Evolutionary conservation across 2,888 invertebrate species (phyloP), one percentile per base, ranked within the genome.

Genomic region (Agrilus cyanescens): DNA sequence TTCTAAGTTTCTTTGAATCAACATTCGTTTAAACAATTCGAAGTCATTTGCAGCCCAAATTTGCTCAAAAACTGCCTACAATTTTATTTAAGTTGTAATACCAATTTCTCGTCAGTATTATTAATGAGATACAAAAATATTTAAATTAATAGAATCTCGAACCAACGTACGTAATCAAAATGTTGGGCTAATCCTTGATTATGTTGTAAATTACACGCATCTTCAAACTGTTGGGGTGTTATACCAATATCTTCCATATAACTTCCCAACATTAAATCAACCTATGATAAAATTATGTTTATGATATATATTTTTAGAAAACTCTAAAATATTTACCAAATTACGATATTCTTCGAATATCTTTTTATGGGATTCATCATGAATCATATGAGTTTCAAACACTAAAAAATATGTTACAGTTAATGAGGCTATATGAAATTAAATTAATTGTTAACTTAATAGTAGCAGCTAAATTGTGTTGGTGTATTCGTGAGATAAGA

Each of bases 1-100:
- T 59, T 93, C 91, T 16, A 93, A 79, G 64, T 94, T 94, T 57
- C 88, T 83, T 61, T 90, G 87, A 6, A 83, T 85, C 94, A 94
- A 94, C 82, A 94, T 85, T 48, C 85, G 78, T 44, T 84, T 82
- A 61, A 94, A 94, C 66, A 91, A 84, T 50, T 82, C 79, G 55
- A 82, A 86, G 65, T 94, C 90, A 59, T 93, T 91, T 1, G 91
- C 91, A 0, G 94, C 91, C 86, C 91, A 87, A 46, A 94, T 86
- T 72, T 87, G 80, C 54, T 82, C 81, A 56, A 82, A 75, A 18
- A 78, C 62, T 47, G 69, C 71, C 76, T 78, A 29, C 13, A 44
- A 41, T 12, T 43, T 25, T 25, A 25, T 8, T 16, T 31, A 38
- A 14, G 15, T 12, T 14, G 14, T 8, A 14, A 15, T 15, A 35